These are phyloP conservation scores for Odontophorus gujanensis DNA, from an alignment of 2,113 vertebrate genomes.

Conservation along the genomic window DNA sequence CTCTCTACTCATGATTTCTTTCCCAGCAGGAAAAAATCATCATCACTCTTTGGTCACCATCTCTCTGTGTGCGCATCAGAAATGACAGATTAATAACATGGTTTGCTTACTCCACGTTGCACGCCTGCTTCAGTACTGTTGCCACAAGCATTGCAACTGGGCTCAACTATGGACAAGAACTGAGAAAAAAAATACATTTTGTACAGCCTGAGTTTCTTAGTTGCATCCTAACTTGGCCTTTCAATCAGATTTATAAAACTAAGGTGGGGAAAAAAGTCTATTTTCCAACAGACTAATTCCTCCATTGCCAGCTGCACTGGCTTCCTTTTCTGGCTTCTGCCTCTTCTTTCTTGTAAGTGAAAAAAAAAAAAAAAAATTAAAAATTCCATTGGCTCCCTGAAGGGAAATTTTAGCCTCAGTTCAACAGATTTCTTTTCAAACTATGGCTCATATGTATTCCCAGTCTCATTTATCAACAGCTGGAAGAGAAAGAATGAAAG, in stretches of 20 bases:
- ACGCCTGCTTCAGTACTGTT: neutral
- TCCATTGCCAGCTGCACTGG: slow-evolving; percentile 6
- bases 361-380: neutral
- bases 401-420: slow-evolving; percentile 30
- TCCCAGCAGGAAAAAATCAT: neutral
- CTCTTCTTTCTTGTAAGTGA: slow-evolving; percentile 50
- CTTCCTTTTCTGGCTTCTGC: neutral
- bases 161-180: neutral
- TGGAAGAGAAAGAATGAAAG: neutral
- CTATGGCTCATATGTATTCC: neutral
- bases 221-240: slow-evolving; percentile 1
- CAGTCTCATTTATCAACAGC: neutral
- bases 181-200: neutral
- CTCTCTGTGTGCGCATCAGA: neutral
- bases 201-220: neutral
- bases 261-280: neutral
- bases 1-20: neutral
- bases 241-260: slow-evolving; percentile 2
- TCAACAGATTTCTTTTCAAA: neutral
- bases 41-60: neutral
- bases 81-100: neutral
- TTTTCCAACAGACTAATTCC: slow-evolving; percentile 34
- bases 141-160: neutral
- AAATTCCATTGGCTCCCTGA: neutral
- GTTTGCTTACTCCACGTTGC: neutral